Percentiles rank a stretch among this genome's conserved stretches.
phyloP scores from a whole-genome alignment of 2,797 vertebrate species.

The Alcedo atthis region DNA sequence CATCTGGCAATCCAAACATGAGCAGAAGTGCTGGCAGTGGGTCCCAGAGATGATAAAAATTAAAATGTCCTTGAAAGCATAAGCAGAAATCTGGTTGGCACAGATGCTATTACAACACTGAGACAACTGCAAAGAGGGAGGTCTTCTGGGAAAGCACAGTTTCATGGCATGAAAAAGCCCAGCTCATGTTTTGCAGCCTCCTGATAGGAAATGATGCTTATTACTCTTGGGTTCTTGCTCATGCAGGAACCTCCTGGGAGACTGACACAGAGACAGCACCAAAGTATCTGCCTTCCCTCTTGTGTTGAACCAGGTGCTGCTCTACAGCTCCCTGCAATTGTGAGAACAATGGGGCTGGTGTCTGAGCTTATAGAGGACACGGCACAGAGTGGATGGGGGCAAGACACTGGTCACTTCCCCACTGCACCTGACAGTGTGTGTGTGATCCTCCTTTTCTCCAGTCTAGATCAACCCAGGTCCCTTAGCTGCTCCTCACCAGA shows the following conservation, averaged over 20 bases:
- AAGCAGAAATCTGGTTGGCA: constrained; percentile 5
- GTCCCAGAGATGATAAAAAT: constrained; percentile 9
- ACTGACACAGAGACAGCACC: not conserved
- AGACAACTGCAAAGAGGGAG: not conserved
- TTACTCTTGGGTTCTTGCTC: not conserved
- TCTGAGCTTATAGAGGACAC: not conserved
- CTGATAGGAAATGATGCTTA: rapidly evolving
- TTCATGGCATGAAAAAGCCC: not conserved
- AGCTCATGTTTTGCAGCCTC: not conserved
- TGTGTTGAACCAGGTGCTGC: not conserved
- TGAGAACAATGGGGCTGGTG: not conserved
- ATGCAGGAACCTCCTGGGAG: not conserved
- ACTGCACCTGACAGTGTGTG: rapidly evolving
- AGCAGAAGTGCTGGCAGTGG: constrained; percentile 22
- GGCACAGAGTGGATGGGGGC: rapidly evolving
- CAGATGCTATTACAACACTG: not conserved
- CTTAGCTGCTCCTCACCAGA: not conserved
- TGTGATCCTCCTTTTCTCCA: not conserved
- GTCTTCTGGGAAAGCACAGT: not conserved
- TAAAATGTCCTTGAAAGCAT: constrained; percentile 44
- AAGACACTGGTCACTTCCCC: rapidly evolving
- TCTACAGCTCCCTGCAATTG: not conserved
- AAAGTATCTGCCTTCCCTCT: no score
- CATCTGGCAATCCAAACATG: constrained; percentile 15
- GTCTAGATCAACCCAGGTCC: not conserved